Evolutionary conservation across 1,140 invertebrate species (phyloP).

Genomic region (Acromyrmex charruanus): DNA sequence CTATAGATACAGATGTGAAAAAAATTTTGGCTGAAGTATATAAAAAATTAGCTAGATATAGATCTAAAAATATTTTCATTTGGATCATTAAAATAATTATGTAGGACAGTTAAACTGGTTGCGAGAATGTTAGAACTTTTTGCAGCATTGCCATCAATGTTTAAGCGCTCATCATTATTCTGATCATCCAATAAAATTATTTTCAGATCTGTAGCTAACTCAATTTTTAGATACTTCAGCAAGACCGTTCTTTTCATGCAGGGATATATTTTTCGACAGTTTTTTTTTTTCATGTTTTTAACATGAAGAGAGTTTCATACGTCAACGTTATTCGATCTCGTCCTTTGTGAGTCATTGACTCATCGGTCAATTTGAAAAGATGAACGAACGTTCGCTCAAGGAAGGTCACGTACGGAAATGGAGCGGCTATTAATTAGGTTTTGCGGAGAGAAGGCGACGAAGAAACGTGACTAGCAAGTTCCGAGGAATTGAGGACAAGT

Average conservation of each 20-base stretch:
- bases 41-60: no score
- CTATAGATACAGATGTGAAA: no score
- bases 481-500: constrained; percentile 69
- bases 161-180: no score
- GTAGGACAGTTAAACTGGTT: no score
- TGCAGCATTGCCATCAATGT: no score
- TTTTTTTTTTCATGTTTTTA: not conserved
- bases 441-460: not conserved
- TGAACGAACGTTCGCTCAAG: constrained; percentile 42
- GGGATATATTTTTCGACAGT: not conserved
- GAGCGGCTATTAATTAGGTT: constrained; percentile 57
- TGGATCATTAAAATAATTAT: no score
- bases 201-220: no score
- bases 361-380: constrained; percentile 25
- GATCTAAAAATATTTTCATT: no score
- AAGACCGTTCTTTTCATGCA: not conserved
- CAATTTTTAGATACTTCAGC: no score
- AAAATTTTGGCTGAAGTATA: no score
- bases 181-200: no score
- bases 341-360: constrained; percentile 30
- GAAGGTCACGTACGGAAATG: constrained; percentile 60
- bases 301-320: not conserved
- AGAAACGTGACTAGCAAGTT: constrained; percentile 55
- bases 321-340: constrained; percentile 8
- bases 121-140: no score